Percentiles rank a stretch among this genome's conserved stretches.
These are phyloP conservation scores for Vespertilio murinus DNA, from an alignment of 2,797 vertebrate species.

Conservation along the genomic window DNA sequence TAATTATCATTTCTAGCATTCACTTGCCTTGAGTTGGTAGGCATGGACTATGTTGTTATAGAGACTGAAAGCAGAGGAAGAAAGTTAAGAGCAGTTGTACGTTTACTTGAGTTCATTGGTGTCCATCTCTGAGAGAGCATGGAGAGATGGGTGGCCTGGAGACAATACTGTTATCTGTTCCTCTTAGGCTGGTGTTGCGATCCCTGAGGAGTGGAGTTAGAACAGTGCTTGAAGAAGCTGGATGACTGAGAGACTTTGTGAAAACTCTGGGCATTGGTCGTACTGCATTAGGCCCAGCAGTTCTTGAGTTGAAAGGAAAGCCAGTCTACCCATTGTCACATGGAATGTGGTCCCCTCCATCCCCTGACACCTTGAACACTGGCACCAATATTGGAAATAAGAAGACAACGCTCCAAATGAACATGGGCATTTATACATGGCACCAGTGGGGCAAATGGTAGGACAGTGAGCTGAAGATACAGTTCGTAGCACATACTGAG, in stretches of 20 bases:
- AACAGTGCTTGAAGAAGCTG: not conserved
- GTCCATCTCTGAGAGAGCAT: not conserved
- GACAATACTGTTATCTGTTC: not conserved
- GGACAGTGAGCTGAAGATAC: no score
- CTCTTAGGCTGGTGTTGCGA: not conserved
- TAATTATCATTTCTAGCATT: not conserved
- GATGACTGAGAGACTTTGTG: not conserved
- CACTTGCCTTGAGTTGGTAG: not conserved
- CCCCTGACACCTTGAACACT: not conserved
- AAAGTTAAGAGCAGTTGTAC: not conserved
- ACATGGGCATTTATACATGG: fast-evolving
- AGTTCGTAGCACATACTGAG: not conserved
- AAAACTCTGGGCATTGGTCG: not conserved
- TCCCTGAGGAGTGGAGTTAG: not conserved
- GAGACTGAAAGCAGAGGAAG: not conserved
- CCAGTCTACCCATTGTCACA: not conserved
- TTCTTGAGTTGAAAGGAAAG: not conserved
- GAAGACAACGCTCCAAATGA: not conserved
- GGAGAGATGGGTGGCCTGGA: not conserved
- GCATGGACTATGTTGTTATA: not conserved
- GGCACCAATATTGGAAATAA: not conserved
- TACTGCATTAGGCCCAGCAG: not conserved
- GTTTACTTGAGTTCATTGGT: not conserved
- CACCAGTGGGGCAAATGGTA: no score
- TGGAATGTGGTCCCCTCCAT: not conserved